Conservation (phyloP, 2,113 vertebrate species). For the Caloenas nicobarica region DNA sequence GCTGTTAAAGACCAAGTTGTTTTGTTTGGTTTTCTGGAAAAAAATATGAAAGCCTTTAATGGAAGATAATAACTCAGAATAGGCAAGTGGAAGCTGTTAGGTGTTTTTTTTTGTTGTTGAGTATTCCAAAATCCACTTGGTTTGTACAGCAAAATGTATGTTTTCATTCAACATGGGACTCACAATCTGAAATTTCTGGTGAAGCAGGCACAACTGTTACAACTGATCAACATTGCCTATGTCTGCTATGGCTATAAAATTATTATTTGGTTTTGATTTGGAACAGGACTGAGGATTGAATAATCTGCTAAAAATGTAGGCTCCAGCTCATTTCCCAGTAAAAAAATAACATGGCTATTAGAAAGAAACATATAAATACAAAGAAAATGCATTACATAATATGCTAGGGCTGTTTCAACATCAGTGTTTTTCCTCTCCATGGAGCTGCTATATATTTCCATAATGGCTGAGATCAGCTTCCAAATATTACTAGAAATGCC, state of each 20-base stretch:
- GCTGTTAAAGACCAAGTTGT: not conserved
- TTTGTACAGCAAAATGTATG: not conserved
- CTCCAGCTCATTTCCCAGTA: not conserved
- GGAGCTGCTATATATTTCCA: not conserved
- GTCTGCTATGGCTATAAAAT: not conserved
- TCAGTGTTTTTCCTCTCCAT: not conserved
- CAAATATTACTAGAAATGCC: slow-evolving; percentile 2
- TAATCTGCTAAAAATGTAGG: not conserved
- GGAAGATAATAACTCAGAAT: not conserved
- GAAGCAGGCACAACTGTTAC: not conserved
- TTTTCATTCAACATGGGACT: not conserved
- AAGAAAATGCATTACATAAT: not conserved
- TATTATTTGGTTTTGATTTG: not conserved
- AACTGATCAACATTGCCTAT: not conserved
- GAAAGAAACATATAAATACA: not conserved
- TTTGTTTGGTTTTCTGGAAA: not conserved
- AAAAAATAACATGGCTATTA: not conserved
- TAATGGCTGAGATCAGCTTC: slow-evolving; percentile 9
- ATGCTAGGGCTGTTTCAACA: not conserved
- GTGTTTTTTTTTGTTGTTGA: not conserved
- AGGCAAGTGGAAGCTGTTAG: not conserved
- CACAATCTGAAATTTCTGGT: not conserved
- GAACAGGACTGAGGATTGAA: not conserved
- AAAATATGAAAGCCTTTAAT: not conserved
- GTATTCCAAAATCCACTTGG: not conserved